phyloP scores from a whole-genome alignment of 2,888 invertebrate species.

The Coleophora deauratella region DNA sequence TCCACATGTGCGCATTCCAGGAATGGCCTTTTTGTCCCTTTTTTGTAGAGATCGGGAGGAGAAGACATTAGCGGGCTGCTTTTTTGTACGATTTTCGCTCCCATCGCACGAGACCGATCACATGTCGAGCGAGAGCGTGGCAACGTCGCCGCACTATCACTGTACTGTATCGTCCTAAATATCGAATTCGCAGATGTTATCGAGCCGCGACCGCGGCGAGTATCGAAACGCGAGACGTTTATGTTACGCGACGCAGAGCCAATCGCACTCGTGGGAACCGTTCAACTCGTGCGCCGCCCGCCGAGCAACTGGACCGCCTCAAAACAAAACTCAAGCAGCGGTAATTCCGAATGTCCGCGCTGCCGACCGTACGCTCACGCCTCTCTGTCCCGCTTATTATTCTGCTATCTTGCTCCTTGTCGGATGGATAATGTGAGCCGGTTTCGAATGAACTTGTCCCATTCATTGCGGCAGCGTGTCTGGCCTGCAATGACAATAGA shows the following conservation, averaged over 20 bases:
- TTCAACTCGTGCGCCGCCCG: constrained; percentile 53
- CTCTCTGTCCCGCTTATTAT: constrained; percentile 26
- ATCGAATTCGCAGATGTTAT: constrained; percentile 67
- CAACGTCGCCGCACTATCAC: constrained; percentile 36
- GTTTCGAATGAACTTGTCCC: constrained; percentile 55
- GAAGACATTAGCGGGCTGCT: constrained; percentile 60
- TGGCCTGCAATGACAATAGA: constrained; percentile 50
- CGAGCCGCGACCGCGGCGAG: constrained; percentile 42
- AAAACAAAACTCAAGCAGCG: constrained; percentile 62
- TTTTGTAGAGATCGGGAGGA: constrained; percentile 54
- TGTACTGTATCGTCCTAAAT: constrained; percentile 60
- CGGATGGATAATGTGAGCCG: constrained; percentile 37
- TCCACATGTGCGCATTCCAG: constrained; percentile 69
- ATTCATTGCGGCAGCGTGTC: constrained; percentile 53
- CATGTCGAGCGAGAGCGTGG: constrained; percentile 46
- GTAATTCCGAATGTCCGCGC: constrained; percentile 56
- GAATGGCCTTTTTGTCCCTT: constrained; percentile 66
- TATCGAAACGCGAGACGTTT: constrained; percentile 51
- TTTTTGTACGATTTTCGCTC: constrained; percentile 53
- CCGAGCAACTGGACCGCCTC: constrained; percentile 52
- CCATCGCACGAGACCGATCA: constrained; percentile 48
- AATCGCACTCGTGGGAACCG: constrained; percentile 11
- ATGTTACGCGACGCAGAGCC: constrained; percentile 33
- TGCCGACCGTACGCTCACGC: constrained; percentile 30
- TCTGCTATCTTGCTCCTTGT: constrained; percentile 29